Evolutionary conservation across 2,113 vertebrate species (phyloP).

Genomic region (Brachyistius frenatus): DNA sequence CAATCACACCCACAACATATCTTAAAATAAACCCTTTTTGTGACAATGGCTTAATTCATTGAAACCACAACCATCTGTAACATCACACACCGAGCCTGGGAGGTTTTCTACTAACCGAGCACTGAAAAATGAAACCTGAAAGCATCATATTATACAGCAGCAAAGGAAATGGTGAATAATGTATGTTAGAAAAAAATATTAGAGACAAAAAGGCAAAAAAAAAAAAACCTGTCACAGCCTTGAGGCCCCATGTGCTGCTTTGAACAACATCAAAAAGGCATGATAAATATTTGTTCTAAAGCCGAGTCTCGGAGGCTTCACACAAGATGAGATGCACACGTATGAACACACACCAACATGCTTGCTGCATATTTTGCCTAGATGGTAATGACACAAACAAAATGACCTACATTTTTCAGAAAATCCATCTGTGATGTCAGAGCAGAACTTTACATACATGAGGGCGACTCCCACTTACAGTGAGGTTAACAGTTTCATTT

Average conservation of each 20-base stretch:
- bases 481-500: slow-evolving; percentile 20
- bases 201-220: slow-evolving; percentile 24
- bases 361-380: slow-evolving; percentile 24
- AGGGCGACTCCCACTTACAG: slow-evolving; percentile 24
- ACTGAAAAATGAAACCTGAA: slow-evolving; percentile 51
- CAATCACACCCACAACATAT: slow-evolving; percentile 10
- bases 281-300: slow-evolving; percentile 69
- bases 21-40: slow-evolving; percentile 23
- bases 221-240: slow-evolving; percentile 14
- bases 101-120: slow-evolving; percentile 6
- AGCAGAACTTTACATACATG: slow-evolving; percentile 2
- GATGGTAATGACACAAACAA: slow-evolving; percentile 61
- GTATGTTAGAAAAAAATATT: slow-evolving; percentile 38
- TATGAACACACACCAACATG: not conserved
- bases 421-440: slow-evolving; percentile 12
- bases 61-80: slow-evolving; percentile 11
- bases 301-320: slow-evolving; percentile 28
- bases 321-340: slow-evolving; percentile 31
- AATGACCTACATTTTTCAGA: slow-evolving; percentile 64
- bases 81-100: not conserved
- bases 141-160: slow-evolving; percentile 28
- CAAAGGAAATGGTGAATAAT: slow-evolving; percentile 51
- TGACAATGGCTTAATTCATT: slow-evolving; percentile 30
- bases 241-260: slow-evolving; percentile 61
- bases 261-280: slow-evolving; percentile 70